Base-by-base conservation (phyloP, 2,113 vertebrate species). In the Tetraodon nigroviridis region DNA sequence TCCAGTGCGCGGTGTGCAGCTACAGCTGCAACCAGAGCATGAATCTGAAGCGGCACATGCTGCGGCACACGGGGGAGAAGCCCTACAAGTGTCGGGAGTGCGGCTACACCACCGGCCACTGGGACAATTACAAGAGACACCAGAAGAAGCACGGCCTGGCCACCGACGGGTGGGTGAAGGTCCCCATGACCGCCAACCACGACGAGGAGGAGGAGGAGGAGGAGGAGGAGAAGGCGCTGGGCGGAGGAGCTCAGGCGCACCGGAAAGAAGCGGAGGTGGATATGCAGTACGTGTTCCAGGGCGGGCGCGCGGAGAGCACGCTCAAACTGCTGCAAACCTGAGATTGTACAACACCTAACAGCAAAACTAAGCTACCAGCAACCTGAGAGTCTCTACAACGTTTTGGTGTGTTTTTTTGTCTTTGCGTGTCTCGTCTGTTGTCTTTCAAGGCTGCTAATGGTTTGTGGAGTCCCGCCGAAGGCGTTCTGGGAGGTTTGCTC, bases 21-120 rank as follows among this genome's bases (percentile, higher is more conserved):
- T 98, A 98, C 90, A 95, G 92, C 86, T 99, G 95, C 90, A 98
- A 98, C 85, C 96, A 98, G 93, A 99, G 95, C 86, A 99, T 98
- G 95, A 99, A 98, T 92, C 93, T 99, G 69, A 99, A 99, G 87
- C 91, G 95, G 8, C 96, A 99, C 85, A 98, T 98, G 96, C 90
- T 99, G 48, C 90, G 96, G 55, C 96, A 99, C 80, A 98, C 95
- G 0, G 95, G 94, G 0, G 94, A 97, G 84, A 99, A 99, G 75
- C 95, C 96, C 45, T 96, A 97, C 85, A 93, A 93, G 53, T 98
- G 96, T 75, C 89, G 90, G 70, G 83, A 93, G 84, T 99, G 95
- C 79, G 74, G 93, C 80, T 99, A 99, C 77, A 96, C 95, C 79
- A 99, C 96, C 0, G 96, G 96, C 63, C 96, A 98, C 89, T 99